Conservation (phyloP, 2,797 vertebrate species). For the Avahi laniger region DNA sequence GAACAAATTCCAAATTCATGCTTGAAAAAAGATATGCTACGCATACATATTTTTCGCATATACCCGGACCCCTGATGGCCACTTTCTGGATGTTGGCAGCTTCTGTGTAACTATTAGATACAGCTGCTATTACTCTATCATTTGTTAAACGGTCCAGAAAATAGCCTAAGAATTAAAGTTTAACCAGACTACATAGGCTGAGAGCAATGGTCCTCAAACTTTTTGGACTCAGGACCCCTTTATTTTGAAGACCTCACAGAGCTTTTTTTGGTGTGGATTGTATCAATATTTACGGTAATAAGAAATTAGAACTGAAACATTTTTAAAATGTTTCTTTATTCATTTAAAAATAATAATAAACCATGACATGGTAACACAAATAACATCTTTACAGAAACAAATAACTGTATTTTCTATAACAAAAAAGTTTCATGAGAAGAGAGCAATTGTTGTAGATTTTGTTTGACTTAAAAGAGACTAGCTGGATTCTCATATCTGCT, state of each 20-base stretch:
- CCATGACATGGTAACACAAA: background rate
- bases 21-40: background rate
- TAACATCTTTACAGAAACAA: conserved; percentile 26
- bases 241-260: background rate
- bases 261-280: background rate
- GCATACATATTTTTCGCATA: background rate
- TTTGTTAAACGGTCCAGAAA: conserved; percentile 72
- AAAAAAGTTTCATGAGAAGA: background rate
- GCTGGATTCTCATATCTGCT: background rate
- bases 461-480: background rate
- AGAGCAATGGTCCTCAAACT: background rate
- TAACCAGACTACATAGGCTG: conserved; percentile 41
- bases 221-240: background rate
- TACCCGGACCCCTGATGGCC: background rate
- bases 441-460: background rate
- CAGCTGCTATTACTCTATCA: conserved; percentile 51
- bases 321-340: background rate
- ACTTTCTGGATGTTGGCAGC: conserved; percentile 28
- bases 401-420: background rate
- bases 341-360: conserved; percentile 10
- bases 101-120: background rate
- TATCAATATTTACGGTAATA: background rate
- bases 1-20: conserved; percentile 42
- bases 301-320: background rate
- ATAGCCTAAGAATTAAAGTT: conserved; percentile 70